These are phyloP conservation scores for Chrysogorgia sp. DNA, from an alignment of 92 coral and sea anemone genomes.

Conservation along the genomic window DNA sequence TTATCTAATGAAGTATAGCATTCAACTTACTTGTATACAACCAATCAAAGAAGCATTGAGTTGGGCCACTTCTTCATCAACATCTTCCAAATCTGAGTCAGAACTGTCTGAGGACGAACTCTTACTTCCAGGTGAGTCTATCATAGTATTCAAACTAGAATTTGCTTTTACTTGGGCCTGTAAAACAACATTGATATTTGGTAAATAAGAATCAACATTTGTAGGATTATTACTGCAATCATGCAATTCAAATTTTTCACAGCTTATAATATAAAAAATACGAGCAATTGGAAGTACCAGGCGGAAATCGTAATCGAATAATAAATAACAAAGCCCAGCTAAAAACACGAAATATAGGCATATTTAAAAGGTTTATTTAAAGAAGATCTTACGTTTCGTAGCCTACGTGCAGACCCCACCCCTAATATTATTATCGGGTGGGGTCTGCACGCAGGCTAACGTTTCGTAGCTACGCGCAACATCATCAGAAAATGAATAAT, in stretches of 20 bases:
- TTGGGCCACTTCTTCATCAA: constrained; percentile 85
- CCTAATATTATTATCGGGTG: too few species aligned
- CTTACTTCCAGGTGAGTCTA: constrained; percentile 74
- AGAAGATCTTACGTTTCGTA: too few species aligned
- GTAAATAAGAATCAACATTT: neutral
- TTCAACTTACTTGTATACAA: neutral
- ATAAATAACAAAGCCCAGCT: too few species aligned
- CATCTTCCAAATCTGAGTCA: constrained; percentile 75
- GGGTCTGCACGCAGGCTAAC: too few species aligned
- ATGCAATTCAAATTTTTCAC: neutral
- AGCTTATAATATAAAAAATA: too few species aligned
- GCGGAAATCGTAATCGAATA: too few species aligned
- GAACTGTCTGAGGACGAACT: constrained; percentile 88
- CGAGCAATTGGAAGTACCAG: too few species aligned
- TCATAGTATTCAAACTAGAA: constrained; percentile 29
- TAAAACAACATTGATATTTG: neutral
- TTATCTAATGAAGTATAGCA: neutral
- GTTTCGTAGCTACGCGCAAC: too few species aligned
- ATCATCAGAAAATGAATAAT: too few species aligned
- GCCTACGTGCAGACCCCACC: too few species aligned
- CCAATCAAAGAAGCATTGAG: constrained; percentile 53
- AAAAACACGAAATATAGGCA: too few species aligned
- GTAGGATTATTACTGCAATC: neutral
- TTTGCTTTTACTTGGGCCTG: constrained; percentile 34
- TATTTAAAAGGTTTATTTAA: too few species aligned